A percentile compares a stretch with the other conserved stretches of the same genome.
Evolutionary conservation across 2,113 vertebrate genomes (phyloP).

Genomic region (Rhombomys opimus): DNA sequence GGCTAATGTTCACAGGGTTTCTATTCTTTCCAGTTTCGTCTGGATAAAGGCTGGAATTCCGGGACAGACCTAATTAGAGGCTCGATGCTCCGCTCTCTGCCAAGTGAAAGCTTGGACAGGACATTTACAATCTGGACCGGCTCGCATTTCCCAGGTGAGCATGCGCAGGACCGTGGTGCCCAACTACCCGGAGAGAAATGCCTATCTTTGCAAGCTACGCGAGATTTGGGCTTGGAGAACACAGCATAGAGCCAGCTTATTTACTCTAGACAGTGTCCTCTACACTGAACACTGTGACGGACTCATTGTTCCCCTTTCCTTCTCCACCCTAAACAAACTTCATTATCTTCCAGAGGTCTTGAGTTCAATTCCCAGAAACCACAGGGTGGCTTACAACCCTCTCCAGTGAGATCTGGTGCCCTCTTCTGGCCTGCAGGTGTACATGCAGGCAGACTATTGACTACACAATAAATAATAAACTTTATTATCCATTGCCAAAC

Average conservation of each 20-base stretch:
- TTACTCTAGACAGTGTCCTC: background rate
- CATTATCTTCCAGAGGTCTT: background rate
- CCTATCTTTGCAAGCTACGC: background rate
- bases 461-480: too few species aligned
- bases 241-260: too few species aligned
- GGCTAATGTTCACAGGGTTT: slow-evolving; percentile 32
- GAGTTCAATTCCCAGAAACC: too few species aligned
- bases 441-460: too few species aligned
- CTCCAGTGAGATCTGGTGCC: too few species aligned
- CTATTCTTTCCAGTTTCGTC: slow-evolving; percentile 14
- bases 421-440: too few species aligned
- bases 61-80: slow-evolving; percentile 58
- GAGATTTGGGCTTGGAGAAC: background rate
- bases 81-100: background rate
- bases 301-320: background rate
- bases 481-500: background rate
- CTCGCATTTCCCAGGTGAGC: slow-evolving; percentile 45
- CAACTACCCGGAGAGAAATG: slow-evolving; percentile 32
- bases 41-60: slow-evolving; percentile 55
- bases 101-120: slow-evolving; percentile 46
- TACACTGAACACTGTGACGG: background rate
- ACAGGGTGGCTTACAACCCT: too few species aligned
- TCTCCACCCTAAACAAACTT: background rate
- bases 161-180: background rate
- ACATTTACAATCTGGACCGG: slow-evolving; percentile 40